These are phyloP conservation scores for Acanthurus lineatus DNA, from an alignment of 2,797 vertebrate species.

Conservation along the genomic window DNA sequence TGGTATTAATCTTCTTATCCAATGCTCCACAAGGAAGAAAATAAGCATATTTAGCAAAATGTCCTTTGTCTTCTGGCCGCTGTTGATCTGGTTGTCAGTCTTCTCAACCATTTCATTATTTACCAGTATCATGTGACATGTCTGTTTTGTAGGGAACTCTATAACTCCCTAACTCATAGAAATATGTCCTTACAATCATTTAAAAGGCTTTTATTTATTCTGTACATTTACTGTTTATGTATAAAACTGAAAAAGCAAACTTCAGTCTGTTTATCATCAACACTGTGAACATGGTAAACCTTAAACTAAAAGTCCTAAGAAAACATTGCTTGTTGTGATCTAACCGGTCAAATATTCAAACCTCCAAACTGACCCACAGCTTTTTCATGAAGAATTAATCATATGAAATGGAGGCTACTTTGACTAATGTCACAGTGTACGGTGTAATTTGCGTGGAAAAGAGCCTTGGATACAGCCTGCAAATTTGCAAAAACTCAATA, in stretches of 20 bases:
- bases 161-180: neutral
- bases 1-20: neutral
- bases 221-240: no score
- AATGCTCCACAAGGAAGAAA: no score
- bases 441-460: slow-evolving; percentile 13
- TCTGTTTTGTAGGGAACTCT: no score
- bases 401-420: slow-evolving; percentile 4
- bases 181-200: neutral
- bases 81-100: no score
- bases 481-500: slow-evolving; percentile 43
- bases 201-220: neutral
- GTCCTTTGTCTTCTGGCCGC: no score
- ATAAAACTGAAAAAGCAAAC: no score
- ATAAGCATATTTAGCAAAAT: no score
- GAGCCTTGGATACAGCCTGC: slow-evolving; percentile 12
- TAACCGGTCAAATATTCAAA: neutral
- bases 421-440: neutral
- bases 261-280: neutral
- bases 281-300: neutral
- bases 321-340: neutral
- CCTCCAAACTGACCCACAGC: neutral
- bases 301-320: neutral
- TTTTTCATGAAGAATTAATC: slow-evolving; percentile 3
- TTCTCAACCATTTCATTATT: no score
- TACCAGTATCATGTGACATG: no score